phyloP scores from a whole-genome alignment of 1,140 invertebrate genomes.

The Bombus consobrinus region DNA sequence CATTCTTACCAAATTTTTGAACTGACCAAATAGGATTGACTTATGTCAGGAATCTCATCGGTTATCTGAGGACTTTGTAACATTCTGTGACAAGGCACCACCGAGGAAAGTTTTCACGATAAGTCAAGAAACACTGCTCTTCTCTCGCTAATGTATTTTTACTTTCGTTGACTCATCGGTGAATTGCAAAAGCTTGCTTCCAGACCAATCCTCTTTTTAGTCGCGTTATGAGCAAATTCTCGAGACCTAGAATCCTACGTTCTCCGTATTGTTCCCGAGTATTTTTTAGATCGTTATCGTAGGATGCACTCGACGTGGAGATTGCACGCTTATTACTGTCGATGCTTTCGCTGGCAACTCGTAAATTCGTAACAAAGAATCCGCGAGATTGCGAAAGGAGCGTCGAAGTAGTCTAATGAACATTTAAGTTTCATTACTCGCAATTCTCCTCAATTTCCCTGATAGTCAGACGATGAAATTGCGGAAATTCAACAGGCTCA shows the following conservation, averaged over 20 bases:
- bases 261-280: background rate
- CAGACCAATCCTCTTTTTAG: background rate
- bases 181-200: conserved; percentile 33
- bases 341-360: conserved; percentile 62
- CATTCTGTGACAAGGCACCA: conserved; percentile 41
- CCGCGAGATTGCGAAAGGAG: conserved; percentile 19
- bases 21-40: background rate
- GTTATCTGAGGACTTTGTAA: conserved; percentile 54
- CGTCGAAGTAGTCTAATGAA: background rate
- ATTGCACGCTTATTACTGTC: conserved; percentile 66
- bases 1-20: background rate
- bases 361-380: conserved; percentile 34
- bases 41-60: conserved; percentile 4
- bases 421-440: background rate
- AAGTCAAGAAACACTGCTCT: conserved; percentile 26
- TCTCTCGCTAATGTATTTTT: conserved; percentile 25
- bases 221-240: background rate
- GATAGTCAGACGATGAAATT: conserved; percentile 26
- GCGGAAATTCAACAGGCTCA: background rate
- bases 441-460: conserved; percentile 5
- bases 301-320: conserved; percentile 62
- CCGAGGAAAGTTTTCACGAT: conserved; percentile 44
- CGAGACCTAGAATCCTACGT: background rate
- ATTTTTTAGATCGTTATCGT: conserved; percentile 57
- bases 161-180: conserved; percentile 34